Conservation (phyloP, 2,113 vertebrate species). For the Ondatra zibethicus region DNA sequence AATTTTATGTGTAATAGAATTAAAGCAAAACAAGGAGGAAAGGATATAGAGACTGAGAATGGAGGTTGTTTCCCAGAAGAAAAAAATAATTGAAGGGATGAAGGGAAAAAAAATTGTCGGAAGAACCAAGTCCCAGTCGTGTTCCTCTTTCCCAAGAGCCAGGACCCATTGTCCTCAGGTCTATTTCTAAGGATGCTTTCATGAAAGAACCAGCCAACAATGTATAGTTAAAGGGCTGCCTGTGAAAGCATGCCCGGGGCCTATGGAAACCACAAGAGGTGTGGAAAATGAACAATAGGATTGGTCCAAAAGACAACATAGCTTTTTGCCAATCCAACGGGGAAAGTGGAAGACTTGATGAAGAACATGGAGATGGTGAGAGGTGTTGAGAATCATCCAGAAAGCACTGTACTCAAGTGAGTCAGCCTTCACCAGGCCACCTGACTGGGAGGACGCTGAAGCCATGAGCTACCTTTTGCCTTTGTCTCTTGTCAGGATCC, state of each 20-base stretch:
- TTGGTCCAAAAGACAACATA: neutral
- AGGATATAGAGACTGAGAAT: neutral
- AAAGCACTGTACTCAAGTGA: neutral
- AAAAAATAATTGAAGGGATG: neutral
- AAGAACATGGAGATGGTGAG: neutral
- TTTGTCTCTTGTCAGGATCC: neutral
- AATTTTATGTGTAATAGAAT: neutral
- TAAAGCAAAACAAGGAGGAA: neutral
- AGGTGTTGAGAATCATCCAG: neutral
- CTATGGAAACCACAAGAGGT: neutral
- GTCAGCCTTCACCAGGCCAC: neutral
- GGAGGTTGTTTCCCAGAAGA: neutral
- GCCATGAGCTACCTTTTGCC: neutral
- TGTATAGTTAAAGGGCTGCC: neutral
- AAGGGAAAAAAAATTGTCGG: neutral
- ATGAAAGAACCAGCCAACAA: neutral
- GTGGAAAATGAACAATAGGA: neutral
- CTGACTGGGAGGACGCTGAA: neutral
- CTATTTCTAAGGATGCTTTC: neutral
- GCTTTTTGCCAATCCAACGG: neutral
- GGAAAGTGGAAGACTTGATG: too few relatives aligned
- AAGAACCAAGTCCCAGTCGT: neutral
- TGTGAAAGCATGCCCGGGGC: neutral
- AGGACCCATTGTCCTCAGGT: neutral
- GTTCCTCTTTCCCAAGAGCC: neutral